Conservation (phyloP, 2,888 invertebrate species). For the Coelinius sp. region DNA sequence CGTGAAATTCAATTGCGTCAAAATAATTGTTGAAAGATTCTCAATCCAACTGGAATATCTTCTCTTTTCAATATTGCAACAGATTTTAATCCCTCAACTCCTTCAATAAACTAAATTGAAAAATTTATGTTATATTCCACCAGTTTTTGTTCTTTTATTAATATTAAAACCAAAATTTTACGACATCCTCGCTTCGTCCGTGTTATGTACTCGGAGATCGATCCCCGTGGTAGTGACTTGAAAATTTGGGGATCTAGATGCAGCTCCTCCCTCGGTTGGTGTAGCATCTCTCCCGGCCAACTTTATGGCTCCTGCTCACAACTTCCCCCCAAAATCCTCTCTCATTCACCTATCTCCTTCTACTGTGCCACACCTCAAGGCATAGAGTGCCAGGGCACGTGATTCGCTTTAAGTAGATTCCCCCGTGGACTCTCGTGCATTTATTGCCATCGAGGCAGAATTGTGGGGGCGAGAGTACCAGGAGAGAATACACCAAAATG, state of each 20-base stretch:
- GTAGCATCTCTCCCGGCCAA: constrained; percentile 25
- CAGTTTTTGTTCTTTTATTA: too few species aligned
- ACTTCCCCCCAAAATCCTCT: constrained; percentile 34
- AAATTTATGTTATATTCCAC: too few species aligned
- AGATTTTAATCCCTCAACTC: too few species aligned
- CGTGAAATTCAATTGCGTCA: neutral
- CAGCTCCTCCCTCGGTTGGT: constrained; percentile 24
- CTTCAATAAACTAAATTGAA: neutral
- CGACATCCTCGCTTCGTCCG: neutral
- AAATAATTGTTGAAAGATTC: too few species aligned
- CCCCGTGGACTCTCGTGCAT: constrained; percentile 35
- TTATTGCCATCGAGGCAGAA: constrained; percentile 37
- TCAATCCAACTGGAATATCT: neutral
- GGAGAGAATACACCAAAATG: neutral
- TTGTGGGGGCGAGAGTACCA: neutral
- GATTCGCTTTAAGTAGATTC: constrained; percentile 42
- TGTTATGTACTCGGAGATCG: neutral
- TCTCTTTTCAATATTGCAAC: neutral
- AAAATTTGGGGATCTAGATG: constrained; percentile 38
- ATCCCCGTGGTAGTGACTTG: constrained; percentile 5
- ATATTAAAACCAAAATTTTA: neutral
- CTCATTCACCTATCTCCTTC: constrained; percentile 18
- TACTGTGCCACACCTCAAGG: constrained; percentile 34
- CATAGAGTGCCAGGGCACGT: constrained; percentile 38
- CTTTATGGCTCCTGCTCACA: constrained; percentile 28